Evolutionary conservation across 2,113 vertebrate species (phyloP), one percentile per base, ranked within the genome.

Genomic region (Mungos mungo): DNA sequence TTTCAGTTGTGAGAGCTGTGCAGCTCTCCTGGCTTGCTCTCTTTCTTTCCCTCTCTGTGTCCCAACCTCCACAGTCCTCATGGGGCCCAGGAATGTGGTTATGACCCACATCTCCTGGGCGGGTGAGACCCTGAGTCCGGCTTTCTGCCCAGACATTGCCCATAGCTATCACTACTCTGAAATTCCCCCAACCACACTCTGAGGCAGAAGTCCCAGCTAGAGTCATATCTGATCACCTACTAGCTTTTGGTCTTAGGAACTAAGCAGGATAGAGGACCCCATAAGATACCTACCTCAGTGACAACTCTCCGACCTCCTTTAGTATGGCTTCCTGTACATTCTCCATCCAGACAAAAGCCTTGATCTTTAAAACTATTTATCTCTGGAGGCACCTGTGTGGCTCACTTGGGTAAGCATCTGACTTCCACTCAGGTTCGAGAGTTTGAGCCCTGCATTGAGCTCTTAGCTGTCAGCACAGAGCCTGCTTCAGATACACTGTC

Each of bases 271-370:
- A 16, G 21, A 6, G 23, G 50, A 54, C 45, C 52, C 76, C 74
- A 63, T 31, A 9, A 21, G 16, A 16, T 31, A 14, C 45, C 72
- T 8, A 0, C 3, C 41, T 60, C 82, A 63, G 1, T 41, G 25
- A 71, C 69, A 41, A 19, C 9, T 31, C 23, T 77, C 72, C 33
- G 3, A 54, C 19, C 29, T 94, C 18, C 41, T 57, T 31, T 52
- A 54, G 27, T 16, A 23, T 33, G 41, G 60, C 16, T 71, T 76
- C 57, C 41, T 25, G 5, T 52, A n/a, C 54, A 25, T 47, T 87
- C 52, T 88, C 54, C 54, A 35, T 2, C 29, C 33, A 86, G n/a
- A 82, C 4, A 74, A 71, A 87, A 93, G 45, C n/a, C 57, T 86
- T 74, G 13, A 47, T 82, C 65, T 74, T 57, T 63, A 89, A 79